Evolutionary conservation across 2,797 vertebrate genomes (phyloP).

Genomic region (Taeniopygia guttata): DNA sequence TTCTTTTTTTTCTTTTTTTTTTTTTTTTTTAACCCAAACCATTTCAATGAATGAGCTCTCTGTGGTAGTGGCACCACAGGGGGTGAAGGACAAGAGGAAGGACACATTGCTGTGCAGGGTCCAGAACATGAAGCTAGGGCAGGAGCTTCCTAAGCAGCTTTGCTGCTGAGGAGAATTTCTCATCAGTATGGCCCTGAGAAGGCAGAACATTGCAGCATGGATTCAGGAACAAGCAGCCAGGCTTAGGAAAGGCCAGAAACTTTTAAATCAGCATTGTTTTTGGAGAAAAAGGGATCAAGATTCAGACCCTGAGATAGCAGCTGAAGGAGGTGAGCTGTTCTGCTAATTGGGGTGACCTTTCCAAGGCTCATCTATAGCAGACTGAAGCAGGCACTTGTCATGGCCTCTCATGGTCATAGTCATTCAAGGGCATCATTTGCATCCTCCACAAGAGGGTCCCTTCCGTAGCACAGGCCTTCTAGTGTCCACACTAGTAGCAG

Average conservation of each 20-base stretch:
- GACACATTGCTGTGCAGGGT: not conserved
- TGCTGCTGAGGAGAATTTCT: not conserved
- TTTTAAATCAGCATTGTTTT: not conserved
- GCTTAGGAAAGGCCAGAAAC: not conserved
- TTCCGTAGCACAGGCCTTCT: not conserved
- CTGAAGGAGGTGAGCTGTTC: not conserved
- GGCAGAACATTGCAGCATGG: not conserved
- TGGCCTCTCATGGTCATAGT: not conserved
- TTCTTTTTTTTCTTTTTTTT: not conserved
- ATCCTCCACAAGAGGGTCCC: not conserved
- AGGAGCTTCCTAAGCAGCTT: not conserved
- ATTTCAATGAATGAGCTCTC: not conserved
- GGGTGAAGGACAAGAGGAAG: not conserved
- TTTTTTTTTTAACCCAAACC: not conserved
- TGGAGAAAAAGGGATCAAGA: not conserved
- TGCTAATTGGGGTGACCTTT: not conserved
- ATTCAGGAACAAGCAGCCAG: not conserved
- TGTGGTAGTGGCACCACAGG: not conserved
- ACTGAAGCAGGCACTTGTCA: not conserved
- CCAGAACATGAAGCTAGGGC: not conserved
- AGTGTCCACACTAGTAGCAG: not conserved
- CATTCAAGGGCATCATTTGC: not conserved
- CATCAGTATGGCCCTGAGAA: not conserved
- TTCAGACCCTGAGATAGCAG: not conserved
- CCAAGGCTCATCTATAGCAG: not conserved